These are phyloP conservation scores for Theocolax elegans DNA, from an alignment of 1,140 invertebrate genomes.

Conservation along the genomic window DNA sequence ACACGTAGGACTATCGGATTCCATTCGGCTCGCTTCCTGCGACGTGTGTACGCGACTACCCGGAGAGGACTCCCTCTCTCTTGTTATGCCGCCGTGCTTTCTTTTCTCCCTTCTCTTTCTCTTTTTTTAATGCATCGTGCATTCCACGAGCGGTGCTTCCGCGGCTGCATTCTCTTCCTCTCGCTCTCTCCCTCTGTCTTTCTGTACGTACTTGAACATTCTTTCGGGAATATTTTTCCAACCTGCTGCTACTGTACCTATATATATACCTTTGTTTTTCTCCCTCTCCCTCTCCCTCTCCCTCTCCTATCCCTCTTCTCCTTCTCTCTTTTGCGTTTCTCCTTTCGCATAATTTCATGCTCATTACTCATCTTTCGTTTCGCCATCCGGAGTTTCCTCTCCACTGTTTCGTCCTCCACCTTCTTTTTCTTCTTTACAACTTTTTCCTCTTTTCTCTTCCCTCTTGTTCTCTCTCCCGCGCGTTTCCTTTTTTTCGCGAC, in stretches of 20 bases:
- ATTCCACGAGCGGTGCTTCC: conserved; percentile 29
- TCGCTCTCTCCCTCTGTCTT: not conserved
- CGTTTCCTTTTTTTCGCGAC: not conserved
- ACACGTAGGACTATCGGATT: conserved; percentile 16
- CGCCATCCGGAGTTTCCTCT: not conserved
- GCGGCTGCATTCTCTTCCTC: not conserved
- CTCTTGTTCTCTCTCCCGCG: not conserved
- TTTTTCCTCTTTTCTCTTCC: too few species aligned
- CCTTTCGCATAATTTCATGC: conserved; percentile 22
- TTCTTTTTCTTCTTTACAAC: not conserved
- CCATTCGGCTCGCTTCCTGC: not conserved
- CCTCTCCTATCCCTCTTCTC: not conserved
- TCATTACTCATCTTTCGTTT: conserved; percentile 28
- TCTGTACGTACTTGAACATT: conserved; percentile 5
- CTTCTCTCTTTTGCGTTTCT: not conserved
- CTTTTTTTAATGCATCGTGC: conserved; percentile 27
- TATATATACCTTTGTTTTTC: not conserved
- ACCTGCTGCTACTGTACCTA: not conserved
- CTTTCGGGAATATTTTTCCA: not conserved
- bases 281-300: not conserved
- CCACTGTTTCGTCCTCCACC: too few species aligned
- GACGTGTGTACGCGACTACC: not conserved
- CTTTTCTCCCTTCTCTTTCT: not conserved
- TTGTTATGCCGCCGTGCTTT: too few species aligned
- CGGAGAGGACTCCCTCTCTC: too few species aligned